These are phyloP conservation scores for Acanthaster planci DNA, from an alignment of 35 echinoderm and acorn worm species.

Conservation along the genomic window DNA sequence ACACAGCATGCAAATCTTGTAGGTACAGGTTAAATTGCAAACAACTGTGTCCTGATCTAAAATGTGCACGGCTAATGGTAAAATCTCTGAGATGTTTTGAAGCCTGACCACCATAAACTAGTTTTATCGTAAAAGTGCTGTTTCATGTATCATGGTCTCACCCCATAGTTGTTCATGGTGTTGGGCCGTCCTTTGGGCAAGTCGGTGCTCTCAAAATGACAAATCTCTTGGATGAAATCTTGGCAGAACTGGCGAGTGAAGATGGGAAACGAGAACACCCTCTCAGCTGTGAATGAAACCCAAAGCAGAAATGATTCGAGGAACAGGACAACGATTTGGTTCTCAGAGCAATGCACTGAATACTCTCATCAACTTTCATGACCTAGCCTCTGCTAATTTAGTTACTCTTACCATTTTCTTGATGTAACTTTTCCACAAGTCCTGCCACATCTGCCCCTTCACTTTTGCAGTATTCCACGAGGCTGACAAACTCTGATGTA, in stretches of 20 bases:
- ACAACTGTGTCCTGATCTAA: too few relatives aligned
- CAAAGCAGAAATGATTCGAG: background rate
- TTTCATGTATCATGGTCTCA: conserved; percentile 19
- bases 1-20: too few relatives aligned
- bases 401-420: conserved; percentile 59
- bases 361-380: too few relatives aligned
- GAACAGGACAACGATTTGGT: background rate
- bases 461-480: conserved; percentile 54
- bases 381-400: background rate
- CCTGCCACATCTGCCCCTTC: conserved; percentile 44
- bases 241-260: conserved; percentile 86
- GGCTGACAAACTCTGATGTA: conserved; percentile 58
- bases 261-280: conserved; percentile 83
- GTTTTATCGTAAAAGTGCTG: too few relatives aligned
- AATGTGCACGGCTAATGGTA: too few relatives aligned
- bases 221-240: conserved; percentile 81
- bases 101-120: too few relatives aligned
- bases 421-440: conserved; percentile 41
- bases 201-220: conserved; percentile 85
- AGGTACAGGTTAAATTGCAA: too few relatives aligned
- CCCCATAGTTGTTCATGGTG: conserved; percentile 99
- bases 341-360: too few relatives aligned
- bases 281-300: conserved; percentile 44
- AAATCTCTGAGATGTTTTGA: too few relatives aligned
- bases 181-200: conserved; percentile 95